Evolutionary conservation across 2,888 invertebrate genomes (phyloP).

Genomic region (Petrophora chlorosata): DNA sequence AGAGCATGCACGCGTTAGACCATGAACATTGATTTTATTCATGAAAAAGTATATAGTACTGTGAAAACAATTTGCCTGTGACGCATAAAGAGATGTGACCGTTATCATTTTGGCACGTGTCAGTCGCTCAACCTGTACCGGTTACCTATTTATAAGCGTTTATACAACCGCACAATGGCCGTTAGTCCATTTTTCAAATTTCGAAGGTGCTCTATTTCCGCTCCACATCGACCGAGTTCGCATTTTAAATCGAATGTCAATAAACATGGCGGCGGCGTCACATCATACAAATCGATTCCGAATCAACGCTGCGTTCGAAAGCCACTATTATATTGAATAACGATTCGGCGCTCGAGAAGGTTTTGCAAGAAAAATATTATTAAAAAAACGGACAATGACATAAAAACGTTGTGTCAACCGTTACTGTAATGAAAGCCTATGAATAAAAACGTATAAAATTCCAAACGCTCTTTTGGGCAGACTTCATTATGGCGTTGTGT

Average conservation of each 20-base stretch:
- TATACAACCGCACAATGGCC: conserved; percentile 47
- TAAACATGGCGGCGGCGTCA: conserved; percentile 65
- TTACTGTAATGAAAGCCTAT: conserved; percentile 50
- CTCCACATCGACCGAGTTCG: conserved; percentile 51
- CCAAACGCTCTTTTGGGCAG: conserved; percentile 49
- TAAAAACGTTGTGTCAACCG: conserved; percentile 52
- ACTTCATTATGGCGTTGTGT: conserved; percentile 55
- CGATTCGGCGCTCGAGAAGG: conserved; percentile 38
- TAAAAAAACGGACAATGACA: conserved; percentile 37
- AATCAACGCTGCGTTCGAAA: conserved; percentile 56
- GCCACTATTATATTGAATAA: conserved; percentile 39
- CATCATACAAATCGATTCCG: conserved; percentile 65
- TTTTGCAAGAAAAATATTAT: conserved; percentile 41
- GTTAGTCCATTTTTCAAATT: conserved; percentile 60
- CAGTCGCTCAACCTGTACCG: conserved; percentile 51
- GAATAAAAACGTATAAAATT: conserved; percentile 53
- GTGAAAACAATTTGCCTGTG: conserved; percentile 9
- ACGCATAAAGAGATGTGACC: conserved; percentile 36
- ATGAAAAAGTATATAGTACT: conserved; percentile 12
- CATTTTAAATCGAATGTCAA: conserved; percentile 66
- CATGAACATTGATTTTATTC: conserved; percentile 15
- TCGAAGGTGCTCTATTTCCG: conserved; percentile 62
- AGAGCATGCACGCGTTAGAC: too few species aligned
- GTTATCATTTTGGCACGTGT: conserved; percentile 58
- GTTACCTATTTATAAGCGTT: conserved; percentile 53